Percentiles rank a stretch among this genome's conserved stretches.
Evolutionary conservation across 2,113 vertebrate genomes (phyloP).

Genomic region (Phrynocephalus versicolor): DNA sequence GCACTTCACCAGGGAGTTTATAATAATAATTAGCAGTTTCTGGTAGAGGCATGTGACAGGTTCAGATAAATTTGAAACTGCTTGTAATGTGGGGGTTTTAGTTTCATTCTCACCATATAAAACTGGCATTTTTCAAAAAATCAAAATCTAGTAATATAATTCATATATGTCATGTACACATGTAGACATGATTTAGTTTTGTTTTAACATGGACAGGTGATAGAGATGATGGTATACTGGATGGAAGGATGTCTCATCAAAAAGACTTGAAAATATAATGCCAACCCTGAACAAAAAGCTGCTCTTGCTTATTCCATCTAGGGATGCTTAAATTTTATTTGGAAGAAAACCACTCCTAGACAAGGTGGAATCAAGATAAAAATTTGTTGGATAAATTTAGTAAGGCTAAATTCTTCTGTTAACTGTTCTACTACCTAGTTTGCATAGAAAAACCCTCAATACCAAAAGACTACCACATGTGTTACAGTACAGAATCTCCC

Average conservation of each 20-base stretch:
- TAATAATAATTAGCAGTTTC: conserved; percentile 29
- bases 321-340: neutral
- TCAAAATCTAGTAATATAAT: conserved; percentile 12
- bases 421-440: neutral
- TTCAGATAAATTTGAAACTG: neutral
- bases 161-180: no score
- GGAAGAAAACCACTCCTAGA: neutral
- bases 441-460: no score
- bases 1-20: conserved; percentile 4
- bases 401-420: neutral
- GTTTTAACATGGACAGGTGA: neutral
- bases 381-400: neutral
- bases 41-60: neutral
- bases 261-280: neutral
- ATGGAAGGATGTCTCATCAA: neutral
- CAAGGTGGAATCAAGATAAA: neutral
- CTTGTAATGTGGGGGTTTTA: conserved; percentile 6
- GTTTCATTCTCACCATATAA: conserved; percentile 26
- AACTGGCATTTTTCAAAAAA: neutral
- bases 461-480: no score
- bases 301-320: neutral
- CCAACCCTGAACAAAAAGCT: neutral
- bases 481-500: no score
- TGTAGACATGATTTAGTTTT: neutral
- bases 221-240: neutral